Percentiles rank a stretch among this genome's conserved stretches.
phyloP scores from a whole-genome alignment of 1,140 invertebrate species.

The Drosophila parvula region DNA sequence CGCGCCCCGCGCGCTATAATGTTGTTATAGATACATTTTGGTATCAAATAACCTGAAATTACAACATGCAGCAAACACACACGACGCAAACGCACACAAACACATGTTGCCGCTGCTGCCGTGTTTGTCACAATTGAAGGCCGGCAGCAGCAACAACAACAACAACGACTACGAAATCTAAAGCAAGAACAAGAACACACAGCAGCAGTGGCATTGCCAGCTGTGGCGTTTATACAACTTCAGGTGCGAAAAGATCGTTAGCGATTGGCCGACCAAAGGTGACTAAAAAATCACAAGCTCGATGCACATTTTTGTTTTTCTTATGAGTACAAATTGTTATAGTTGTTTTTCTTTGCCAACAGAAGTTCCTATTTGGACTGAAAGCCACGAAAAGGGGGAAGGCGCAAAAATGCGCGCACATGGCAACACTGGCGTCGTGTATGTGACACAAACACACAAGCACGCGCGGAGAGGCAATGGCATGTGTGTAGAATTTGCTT shows the following conservation, averaged over 20 bases:
- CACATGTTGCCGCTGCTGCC: conserved; percentile 39
- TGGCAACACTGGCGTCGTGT: conserved; percentile 70
- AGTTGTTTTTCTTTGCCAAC: conserved; percentile 36
- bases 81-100: conserved; percentile 51
- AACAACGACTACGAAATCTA: conserved; percentile 17
- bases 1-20: conserved; percentile 71
- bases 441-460: conserved; percentile 41
- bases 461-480: conserved; percentile 29
- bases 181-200: conserved; percentile 37
- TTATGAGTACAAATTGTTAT: conserved; percentile 31
- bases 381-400: conserved; percentile 48
- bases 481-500: conserved; percentile 73
- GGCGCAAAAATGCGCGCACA: conserved; percentile 77
- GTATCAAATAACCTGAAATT: conserved; percentile 83
- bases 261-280: conserved; percentile 19
- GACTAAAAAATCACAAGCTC: conserved; percentile 11
- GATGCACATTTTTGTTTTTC: conserved; percentile 1
- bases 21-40: conserved; percentile 82
- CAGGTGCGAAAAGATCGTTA: conserved; percentile 53
- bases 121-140: conserved; percentile 79
- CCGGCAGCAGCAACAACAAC: conserved; percentile 52
- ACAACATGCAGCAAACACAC: conserved; percentile 66
- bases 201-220: conserved; percentile 62
- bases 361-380: conserved; percentile 47
- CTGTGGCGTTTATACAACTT: conserved; percentile 52